These are phyloP conservation scores for Protomyctophum bolini DNA, from an alignment of 2,113 vertebrate genomes.

Conservation along the genomic window DNA sequence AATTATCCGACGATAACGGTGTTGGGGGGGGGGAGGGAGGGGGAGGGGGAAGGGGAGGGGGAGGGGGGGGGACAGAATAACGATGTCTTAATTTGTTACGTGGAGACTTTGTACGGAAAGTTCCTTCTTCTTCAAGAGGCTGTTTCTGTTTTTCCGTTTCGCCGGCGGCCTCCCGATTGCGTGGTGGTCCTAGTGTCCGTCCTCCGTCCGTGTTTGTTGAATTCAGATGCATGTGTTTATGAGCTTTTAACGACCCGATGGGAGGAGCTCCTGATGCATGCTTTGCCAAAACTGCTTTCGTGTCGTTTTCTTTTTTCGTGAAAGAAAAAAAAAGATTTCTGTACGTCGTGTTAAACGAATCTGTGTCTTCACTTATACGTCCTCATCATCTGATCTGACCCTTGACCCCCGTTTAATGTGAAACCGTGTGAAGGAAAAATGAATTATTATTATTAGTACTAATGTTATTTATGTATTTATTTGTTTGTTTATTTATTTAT, in stretches of 20 bases:
- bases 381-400: conserved; percentile 73
- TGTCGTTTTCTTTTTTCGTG: conserved; percentile 77
- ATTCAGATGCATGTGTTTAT: conserved; percentile 81
- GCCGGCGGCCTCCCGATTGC: conserved; percentile 73
- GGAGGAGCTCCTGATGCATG: conserved; percentile 65
- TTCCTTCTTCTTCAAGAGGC: conserved; percentile 79
- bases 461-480: not conserved
- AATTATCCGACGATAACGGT: conserved; percentile 57
- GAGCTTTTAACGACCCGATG: conserved; percentile 72
- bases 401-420: conserved; percentile 77
- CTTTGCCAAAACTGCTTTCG: conserved; percentile 80
- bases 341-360: conserved; percentile 65
- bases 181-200: conserved; percentile 76
- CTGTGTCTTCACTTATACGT: conserved; percentile 76
- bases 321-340: conserved; percentile 59
- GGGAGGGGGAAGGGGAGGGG: too few relatives aligned
- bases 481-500: conserved; percentile 25
- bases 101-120: conserved; percentile 81
- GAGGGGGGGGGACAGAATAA: conserved; percentile 67
- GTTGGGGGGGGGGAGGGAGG: conserved; percentile 21
- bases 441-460: conserved; percentile 64
- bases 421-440: conserved; percentile 76
- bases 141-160: conserved; percentile 52
- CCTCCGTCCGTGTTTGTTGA: conserved; percentile 81
- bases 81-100: conserved; percentile 82